A percentile compares a stretch with the other conserved stretches of the same genome.
phyloP scores from a whole-genome alignment of 2,888 invertebrate species.

The Phalera bucephala region DNA sequence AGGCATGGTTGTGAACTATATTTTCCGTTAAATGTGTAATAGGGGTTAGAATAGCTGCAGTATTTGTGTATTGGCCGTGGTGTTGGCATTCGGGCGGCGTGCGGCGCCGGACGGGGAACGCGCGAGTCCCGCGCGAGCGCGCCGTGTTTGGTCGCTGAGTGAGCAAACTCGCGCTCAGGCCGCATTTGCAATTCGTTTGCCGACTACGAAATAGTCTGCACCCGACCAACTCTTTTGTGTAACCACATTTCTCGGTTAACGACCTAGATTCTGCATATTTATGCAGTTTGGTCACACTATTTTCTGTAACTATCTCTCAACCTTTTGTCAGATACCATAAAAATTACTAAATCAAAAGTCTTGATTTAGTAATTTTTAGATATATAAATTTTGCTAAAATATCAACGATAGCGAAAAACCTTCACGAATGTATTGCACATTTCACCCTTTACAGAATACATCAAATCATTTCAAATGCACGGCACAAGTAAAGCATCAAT shows the following conservation, averaged over 20 bases:
- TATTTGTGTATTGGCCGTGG: constrained; percentile 24
- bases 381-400: no score
- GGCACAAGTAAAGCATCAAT: no score
- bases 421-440: no score
- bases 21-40: no score
- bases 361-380: no score
- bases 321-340: no score
- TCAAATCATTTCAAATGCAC: constrained; percentile 65
- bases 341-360: no score
- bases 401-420: no score
- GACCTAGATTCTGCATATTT: constrained; percentile 68
- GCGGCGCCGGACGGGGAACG: constrained; percentile 20
- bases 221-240: constrained; percentile 66
- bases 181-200: constrained; percentile 69
- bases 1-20: no score
- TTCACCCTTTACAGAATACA: no score
- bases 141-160: constrained; percentile 60
- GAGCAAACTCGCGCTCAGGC: constrained; percentile 58
- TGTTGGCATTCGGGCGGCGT: not conserved
- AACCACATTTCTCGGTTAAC: constrained; percentile 70
- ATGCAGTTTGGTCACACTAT: constrained; percentile 56
- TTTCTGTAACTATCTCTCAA: no score
- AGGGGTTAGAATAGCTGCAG: not conserved
- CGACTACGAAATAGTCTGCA: constrained; percentile 65
- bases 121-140: constrained; percentile 20